These are phyloP conservation scores for Actinostola sp. DNA, from an alignment of 92 coral and sea anemone genomes.

Conservation along the genomic window DNA sequence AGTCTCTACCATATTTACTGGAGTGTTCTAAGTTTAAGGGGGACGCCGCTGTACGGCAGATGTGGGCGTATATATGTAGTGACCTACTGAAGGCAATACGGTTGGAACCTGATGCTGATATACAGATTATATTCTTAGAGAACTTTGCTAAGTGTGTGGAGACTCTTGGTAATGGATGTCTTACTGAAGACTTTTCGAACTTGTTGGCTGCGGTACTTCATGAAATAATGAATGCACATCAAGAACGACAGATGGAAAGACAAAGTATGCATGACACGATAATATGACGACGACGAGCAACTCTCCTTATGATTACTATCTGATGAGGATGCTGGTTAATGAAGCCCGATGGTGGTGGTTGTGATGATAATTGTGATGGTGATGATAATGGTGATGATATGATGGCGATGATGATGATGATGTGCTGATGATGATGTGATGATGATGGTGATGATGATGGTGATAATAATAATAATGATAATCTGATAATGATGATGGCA, in stretches of 20 bases:
- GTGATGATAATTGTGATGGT: background rate
- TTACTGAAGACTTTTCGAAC: slow-evolving; percentile 78
- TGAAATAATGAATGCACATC: slow-evolving; percentile 80
- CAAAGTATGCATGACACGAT: slow-evolving; percentile 65
- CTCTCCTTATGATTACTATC: background rate
- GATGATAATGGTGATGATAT: too few species aligned
- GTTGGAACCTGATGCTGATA: slow-evolving; percentile 96
- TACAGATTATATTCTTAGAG: slow-evolving; percentile 89
- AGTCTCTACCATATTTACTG: slow-evolving; percentile 81
- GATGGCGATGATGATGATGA: too few species aligned
- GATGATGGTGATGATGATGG: too few species aligned
- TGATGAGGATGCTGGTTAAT: too few species aligned
- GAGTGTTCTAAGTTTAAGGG: slow-evolving; percentile 92
- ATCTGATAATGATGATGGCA: too few species aligned
- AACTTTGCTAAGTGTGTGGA: slow-evolving; percentile 96
- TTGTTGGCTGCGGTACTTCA: slow-evolving; percentile 79
- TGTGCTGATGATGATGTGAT: too few species aligned
- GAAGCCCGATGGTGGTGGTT: background rate
- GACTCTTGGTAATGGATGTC: slow-evolving; percentile 88
- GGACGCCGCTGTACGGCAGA: slow-evolving; percentile 88
- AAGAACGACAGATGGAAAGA: slow-evolving; percentile 87
- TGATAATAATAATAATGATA: too few species aligned
- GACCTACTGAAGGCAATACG: slow-evolving; percentile 90
- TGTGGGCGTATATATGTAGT: slow-evolving; percentile 96
- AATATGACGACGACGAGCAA: too few species aligned